These are phyloP conservation scores for Hippopotamus amphibius DNA, from an alignment of 2,113 vertebrate species.

Conservation along the genomic window DNA sequence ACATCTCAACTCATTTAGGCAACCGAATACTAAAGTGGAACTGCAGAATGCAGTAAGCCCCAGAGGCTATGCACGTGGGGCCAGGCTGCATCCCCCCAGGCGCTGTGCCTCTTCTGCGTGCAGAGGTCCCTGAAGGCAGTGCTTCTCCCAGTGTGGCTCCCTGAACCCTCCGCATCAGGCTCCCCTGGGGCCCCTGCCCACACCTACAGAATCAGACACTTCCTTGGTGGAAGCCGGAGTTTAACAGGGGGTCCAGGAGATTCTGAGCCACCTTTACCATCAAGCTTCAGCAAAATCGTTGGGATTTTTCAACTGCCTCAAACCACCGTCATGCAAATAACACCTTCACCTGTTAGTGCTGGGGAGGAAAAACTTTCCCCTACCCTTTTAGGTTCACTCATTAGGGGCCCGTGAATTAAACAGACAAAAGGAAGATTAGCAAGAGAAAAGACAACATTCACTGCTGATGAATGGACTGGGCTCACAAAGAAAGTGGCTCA, in stretches of 20 bases:
- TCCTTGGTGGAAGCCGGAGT: neutral
- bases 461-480: too few relatives aligned
- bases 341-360: neutral
- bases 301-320: neutral
- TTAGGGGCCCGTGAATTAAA: neutral
- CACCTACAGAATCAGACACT: neutral
- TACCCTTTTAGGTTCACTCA: neutral
- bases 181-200: neutral
- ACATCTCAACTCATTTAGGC: neutral
- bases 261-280: neutral
- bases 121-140: neutral
- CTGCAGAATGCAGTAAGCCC: neutral
- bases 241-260: neutral
- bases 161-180: too few relatives aligned
- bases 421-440: neutral
- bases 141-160: neutral
- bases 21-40: neutral
- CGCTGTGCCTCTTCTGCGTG: neutral
- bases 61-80: neutral
- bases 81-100: rapidly evolving
- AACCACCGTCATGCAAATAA: neutral
- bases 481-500: neutral
- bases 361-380: neutral
- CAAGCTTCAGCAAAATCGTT: neutral
- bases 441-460: neutral